Conservation (phyloP, 2,888 invertebrate species). For the Drosophila monieri region DNA sequence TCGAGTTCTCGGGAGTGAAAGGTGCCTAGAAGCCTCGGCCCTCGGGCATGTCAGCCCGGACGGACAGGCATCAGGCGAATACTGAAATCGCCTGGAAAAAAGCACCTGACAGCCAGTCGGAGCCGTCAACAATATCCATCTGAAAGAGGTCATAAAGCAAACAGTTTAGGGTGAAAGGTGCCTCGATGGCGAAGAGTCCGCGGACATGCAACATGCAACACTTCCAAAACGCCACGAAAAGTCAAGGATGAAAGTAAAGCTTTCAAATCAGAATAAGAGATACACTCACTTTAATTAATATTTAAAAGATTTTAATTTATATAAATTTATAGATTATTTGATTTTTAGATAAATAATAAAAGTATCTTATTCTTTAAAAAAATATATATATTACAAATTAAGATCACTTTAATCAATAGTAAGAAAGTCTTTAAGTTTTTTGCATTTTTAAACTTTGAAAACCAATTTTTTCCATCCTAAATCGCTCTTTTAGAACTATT, state of each 20-base stretch:
- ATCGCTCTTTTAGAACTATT: neutral
- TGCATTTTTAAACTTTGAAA: too few relatives aligned
- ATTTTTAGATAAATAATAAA: too few relatives aligned
- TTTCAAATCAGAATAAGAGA: constrained; percentile 30
- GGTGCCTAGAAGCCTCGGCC: constrained; percentile 58
- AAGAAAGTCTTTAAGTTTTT: too few relatives aligned
- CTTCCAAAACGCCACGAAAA: constrained; percentile 7
- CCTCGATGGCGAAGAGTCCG: constrained; percentile 52
- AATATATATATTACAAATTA: too few relatives aligned
- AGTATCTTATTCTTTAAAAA: too few relatives aligned
- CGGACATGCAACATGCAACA: constrained; percentile 39
- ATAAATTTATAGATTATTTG: too few relatives aligned
- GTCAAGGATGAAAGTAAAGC: constrained; percentile 4
- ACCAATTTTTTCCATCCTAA: too few relatives aligned
- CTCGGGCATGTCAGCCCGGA: constrained; percentile 43
- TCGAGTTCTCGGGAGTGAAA: constrained; percentile 53
- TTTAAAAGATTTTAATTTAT: neutral
- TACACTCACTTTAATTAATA: constrained; percentile 29
- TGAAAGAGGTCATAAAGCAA: constrained; percentile 77
- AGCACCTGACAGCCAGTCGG: constrained; percentile 43
- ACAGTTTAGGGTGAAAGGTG: constrained; percentile 78
- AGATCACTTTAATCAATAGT: too few relatives aligned
- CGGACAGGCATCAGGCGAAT: constrained; percentile 33
- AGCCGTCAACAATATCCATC: constrained; percentile 39
- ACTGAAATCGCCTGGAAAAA: constrained; percentile 9